A percentile compares a stretch with the other conserved stretches of the same genome.
phyloP scores from a whole-genome alignment of 2,888 invertebrate genomes.

The Epinotia ramella region DNA sequence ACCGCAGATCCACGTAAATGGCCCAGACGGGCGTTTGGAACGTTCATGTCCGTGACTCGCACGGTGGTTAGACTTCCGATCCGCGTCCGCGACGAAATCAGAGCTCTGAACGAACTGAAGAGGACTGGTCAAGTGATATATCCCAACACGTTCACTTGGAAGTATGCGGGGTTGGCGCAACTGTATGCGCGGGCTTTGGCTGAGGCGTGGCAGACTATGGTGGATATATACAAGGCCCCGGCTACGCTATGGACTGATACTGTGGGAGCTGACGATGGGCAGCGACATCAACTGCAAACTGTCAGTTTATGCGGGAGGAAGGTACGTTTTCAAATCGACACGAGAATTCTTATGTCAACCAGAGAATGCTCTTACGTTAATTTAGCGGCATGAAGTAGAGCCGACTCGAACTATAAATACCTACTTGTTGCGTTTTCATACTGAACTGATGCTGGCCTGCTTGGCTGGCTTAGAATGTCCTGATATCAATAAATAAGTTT shows the following conservation, averaged over 20 bases:
- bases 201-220: conserved; percentile 66
- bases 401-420: too few species aligned
- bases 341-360: too few species aligned
- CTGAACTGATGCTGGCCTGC: too few species aligned
- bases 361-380: too few species aligned
- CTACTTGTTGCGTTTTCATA: too few species aligned
- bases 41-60: conserved; percentile 56
- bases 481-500: too few species aligned
- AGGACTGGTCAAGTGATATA: conserved; percentile 66
- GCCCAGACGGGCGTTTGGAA: conserved; percentile 65
- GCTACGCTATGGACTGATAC: conserved; percentile 83
- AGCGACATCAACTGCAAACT: conserved; percentile 85
- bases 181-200: conserved; percentile 68
- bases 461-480: too few species aligned
- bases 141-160: conserved; percentile 74
- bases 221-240: conserved; percentile 73
- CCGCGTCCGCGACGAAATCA: conserved; percentile 66
- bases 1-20: conserved; percentile 78
- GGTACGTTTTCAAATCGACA: conserved; percentile 56
- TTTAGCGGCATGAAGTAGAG: too few species aligned
- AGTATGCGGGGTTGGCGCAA: conserved; percentile 74
- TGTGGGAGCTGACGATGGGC: conserved; percentile 83
- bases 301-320: conserved; percentile 89
- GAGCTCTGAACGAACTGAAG: conserved; percentile 68
- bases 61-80: conserved; percentile 66